Percentiles rank a stretch among this genome's conserved stretches.
phyloP scores from a whole-genome alignment of 1,140 invertebrate genomes.

The Drosophila pachea region DNA sequence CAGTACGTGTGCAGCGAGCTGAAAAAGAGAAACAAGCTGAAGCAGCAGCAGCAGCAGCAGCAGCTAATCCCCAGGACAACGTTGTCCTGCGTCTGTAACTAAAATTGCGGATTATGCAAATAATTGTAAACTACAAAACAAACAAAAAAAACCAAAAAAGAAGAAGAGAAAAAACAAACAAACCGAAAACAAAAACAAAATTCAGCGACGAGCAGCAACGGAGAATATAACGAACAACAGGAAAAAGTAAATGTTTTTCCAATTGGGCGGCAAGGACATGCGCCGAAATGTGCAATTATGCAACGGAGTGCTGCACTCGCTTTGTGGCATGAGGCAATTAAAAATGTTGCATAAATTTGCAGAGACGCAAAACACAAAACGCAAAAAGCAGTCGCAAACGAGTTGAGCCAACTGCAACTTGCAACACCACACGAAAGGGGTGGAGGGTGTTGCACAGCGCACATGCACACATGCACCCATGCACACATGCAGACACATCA shows the following conservation, averaged over 20 bases:
- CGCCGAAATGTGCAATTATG: constrained; percentile 45
- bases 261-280: constrained; percentile 42
- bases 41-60: neutral
- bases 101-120: constrained; percentile 65
- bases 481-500: neutral
- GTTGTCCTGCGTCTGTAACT: constrained; percentile 51
- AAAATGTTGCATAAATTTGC: constrained; percentile 43
- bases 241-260: constrained; percentile 35
- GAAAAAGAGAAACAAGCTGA: neutral
- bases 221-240: constrained; percentile 1
- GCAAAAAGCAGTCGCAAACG: constrained; percentile 6
- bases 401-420: constrained; percentile 21
- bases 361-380: constrained; percentile 6
- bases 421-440: constrained; percentile 13
- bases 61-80: constrained; percentile 60
- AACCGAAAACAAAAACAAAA: constrained; percentile 19
- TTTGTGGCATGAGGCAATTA: constrained; percentile 38
- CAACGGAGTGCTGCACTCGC: constrained; percentile 39
- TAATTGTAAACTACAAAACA: constrained; percentile 57
- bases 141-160: constrained; percentile 23
- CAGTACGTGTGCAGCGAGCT: constrained; percentile 24
- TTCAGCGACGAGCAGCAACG: no score
- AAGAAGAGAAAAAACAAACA: constrained; percentile 12
- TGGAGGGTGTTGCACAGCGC: constrained; percentile 6
- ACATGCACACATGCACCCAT: neutral